Base-by-base conservation (phyloP, 2,113 vertebrate species). In the Poeciliopsis prolifica region DNA sequence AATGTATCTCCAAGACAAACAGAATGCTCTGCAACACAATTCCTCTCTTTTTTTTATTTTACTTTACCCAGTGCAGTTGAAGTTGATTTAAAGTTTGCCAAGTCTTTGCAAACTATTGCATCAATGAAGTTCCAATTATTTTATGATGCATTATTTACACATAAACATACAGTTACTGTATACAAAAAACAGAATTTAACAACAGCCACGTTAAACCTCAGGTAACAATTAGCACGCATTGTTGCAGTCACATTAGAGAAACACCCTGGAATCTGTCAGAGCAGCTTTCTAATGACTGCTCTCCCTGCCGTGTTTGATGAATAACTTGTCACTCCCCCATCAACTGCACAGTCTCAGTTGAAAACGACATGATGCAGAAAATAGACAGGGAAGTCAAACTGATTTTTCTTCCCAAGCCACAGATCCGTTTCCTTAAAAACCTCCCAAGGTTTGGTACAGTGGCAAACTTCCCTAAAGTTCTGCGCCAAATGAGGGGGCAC, bases 271-370 rank as follows among this genome's bases (percentile, higher is more conserved):
- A 77, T 37, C 67, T 85, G 87, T 88, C 80, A 73, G 60, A 70
- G 70, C 69, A 67, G 61, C 80, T 80, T 82, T 81, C 68, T 80
- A 87, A 83, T 74, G 68, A 88, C 68, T 75, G 35, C 75, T 71
- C 29, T 77, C 61, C 9, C 44, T 30, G 79, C 68, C 74, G 68
- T 26, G 29, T 73, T 72, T 82, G 74, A 88, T 70, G 79, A 74
- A 68, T 31, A 61, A 61, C 71, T 40, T 77, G 84, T 80, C 81
- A 81, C 60, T 78, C 64, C 1, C 30, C 60, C 48, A 11, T 70
- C 66, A 13, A 40, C 14, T 35, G 68, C 26, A 60, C 44, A 15
- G 11, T 28, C 44, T 31, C 54, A 85, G 78, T 68, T 42, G 64
- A 17, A 74, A 80, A 48, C 54, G 24, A 72, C 3, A 75, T 28